phyloP scores from a whole-genome alignment of 2,113 vertebrate genomes.

The Pelobates fuscus region DNA sequence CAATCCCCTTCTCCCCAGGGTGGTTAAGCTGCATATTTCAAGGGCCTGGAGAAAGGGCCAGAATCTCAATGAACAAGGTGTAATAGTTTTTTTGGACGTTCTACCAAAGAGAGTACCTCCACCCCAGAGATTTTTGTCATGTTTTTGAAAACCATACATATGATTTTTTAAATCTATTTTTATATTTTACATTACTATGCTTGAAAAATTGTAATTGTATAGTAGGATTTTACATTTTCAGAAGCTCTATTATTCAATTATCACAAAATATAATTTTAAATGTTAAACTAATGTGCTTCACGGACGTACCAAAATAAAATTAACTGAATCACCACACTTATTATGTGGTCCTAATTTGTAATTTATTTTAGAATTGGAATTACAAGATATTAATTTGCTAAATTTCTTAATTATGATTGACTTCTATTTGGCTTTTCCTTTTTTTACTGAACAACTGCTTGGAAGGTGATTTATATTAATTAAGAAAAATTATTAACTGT shows the following conservation, averaged over 20 bases:
- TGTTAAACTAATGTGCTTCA: slow-evolving; percentile 55
- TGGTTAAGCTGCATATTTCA: too few relatives aligned
- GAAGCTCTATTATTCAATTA: slow-evolving; percentile 43
- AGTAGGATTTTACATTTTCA: slow-evolving; percentile 47
- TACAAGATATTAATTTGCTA: slow-evolving; percentile 67
- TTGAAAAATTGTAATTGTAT: slow-evolving; percentile 40
- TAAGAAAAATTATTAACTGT: slow-evolving; percentile 1
- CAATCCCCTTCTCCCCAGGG: too few relatives aligned
- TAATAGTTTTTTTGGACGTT: too few relatives aligned
- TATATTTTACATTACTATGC: slow-evolving; percentile 23
- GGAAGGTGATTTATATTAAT: neutral
- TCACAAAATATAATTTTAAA: slow-evolving; percentile 52
- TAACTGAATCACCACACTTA: slow-evolving; percentile 57
- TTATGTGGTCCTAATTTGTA: slow-evolving; percentile 57
- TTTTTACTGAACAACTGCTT: slow-evolving; percentile 24
- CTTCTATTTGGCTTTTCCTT: slow-evolving; percentile 10
- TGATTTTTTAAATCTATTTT: neutral
- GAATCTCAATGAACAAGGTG: too few relatives aligned
- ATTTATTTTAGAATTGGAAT: slow-evolving; percentile 63
- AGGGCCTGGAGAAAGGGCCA: too few relatives aligned
- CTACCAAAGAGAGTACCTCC: too few relatives aligned
- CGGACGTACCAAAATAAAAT: slow-evolving; percentile 47
- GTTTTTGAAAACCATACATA: too few relatives aligned
- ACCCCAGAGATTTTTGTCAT: too few relatives aligned
- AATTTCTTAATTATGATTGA: slow-evolving; percentile 45